Evolutionary conservation across 2,797 vertebrate genomes (phyloP).

Genomic region (Anabacerthia variegaticeps): DNA sequence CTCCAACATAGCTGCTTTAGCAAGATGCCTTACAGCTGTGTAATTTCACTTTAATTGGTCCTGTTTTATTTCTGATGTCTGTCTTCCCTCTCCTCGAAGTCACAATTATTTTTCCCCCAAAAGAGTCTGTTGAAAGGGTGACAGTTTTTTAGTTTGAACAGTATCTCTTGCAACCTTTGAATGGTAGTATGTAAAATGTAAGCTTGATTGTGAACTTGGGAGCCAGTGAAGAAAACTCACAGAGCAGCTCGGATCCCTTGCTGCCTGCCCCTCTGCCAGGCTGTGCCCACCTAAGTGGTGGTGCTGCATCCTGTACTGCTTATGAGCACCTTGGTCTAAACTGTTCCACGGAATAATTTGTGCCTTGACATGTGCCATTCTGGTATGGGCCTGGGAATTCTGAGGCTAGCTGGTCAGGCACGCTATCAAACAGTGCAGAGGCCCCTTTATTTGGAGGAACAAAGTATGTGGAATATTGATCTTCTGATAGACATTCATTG

Average conservation of each 20-base stretch:
- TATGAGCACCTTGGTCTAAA: not conserved
- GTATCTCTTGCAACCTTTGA: not conserved
- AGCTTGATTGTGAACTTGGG: not conserved
- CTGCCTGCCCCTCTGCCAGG: not conserved
- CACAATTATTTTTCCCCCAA: not conserved
- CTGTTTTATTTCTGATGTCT: not conserved
- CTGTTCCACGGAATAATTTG: not conserved
- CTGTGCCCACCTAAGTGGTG: not conserved
- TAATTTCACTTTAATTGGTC: not conserved
- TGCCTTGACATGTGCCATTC: rapidly evolving
- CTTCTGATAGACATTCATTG: not conserved
- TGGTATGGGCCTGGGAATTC: not conserved
- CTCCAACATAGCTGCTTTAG: not conserved
- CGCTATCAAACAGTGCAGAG: rapidly evolving
- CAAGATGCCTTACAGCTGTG: not conserved
- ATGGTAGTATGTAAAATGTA: not conserved
- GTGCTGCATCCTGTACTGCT: not conserved
- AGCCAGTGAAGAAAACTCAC: not conserved
- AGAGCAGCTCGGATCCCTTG: not conserved
- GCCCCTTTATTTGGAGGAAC: not conserved
- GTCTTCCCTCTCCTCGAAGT: not conserved
- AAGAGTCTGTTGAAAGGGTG: not conserved
- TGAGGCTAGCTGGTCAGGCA: not conserved
- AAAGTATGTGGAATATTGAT: not conserved
- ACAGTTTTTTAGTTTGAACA: not conserved